Evolutionary conservation across 2,888 invertebrate species (phyloP), one percentile per base, ranked within the genome.

Genomic region (Agriopis marginaria): DNA sequence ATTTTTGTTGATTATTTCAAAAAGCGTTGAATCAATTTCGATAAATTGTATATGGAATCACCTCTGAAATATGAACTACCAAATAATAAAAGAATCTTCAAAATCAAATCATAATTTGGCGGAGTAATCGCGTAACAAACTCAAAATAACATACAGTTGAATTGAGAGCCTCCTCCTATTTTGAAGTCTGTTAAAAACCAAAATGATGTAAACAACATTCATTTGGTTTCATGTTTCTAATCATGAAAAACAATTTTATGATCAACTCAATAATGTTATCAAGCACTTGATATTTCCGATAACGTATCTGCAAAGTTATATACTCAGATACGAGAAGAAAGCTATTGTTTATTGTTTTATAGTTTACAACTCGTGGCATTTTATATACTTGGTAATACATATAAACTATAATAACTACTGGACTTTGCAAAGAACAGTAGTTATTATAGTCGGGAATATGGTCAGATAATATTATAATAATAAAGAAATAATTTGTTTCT

Each of bases 261-360:
- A 42, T 11, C n/a, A 44, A 14, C 14, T 53, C 59, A 32, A 45
- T 64, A 61, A 44, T 51, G 42, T 61, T 69, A 60, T 68, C 68
- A 45, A 59, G 32, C 45, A 61, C 42, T 44, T 12, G 44, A 50
- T 64, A 44, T 51, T 50, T 55, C 32, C 14, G 66, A 70, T 70
- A 70, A 44, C 62, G 42, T 66, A 70, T 70, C 70, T n/a, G 56
- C 54, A 44, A 44, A 49, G 12, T 62, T 59, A 58, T 47, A 51
- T 56, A 40, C 54, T 44, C 42, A 47, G 63, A 59, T 66, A 70
- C 7, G 53, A 47, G 63, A 63, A 56, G 47, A 65, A 70, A 70
- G 53, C 32, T 39, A 66, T 66, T n/a, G n/a, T n/a, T 63, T 56
- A 69, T 55, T 50, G 44, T 44, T 51, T 59, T 53, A 14, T 53